phyloP scores from a whole-genome alignment of 1,140 invertebrate genomes.

The Panonychus citri region DNA sequence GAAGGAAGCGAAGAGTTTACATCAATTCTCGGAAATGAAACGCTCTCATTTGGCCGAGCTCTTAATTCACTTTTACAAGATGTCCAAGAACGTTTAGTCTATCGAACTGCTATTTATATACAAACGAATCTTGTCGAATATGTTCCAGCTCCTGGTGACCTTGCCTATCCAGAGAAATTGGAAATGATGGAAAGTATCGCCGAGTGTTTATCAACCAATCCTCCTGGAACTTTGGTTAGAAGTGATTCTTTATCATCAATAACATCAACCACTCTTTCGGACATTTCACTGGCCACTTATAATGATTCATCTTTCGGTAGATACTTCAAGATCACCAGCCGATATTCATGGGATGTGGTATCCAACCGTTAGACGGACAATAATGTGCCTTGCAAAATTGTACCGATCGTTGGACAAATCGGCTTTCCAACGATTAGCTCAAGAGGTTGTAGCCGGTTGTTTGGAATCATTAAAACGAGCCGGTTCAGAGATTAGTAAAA shows the following conservation, averaged over 20 bases:
- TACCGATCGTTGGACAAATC: slow-evolving; percentile 82
- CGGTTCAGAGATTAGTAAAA: slow-evolving; percentile 28
- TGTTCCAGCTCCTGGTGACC: slow-evolving; percentile 67
- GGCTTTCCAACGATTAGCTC: slow-evolving; percentile 86
- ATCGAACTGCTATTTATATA: slow-evolving; percentile 79
- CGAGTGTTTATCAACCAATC: slow-evolving; percentile 1
- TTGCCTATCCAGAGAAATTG: slow-evolving; percentile 90
- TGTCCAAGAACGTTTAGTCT: slow-evolving; percentile 85
- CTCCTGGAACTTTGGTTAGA: slow-evolving; percentile 3
- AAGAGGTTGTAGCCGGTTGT: slow-evolving; percentile 76
- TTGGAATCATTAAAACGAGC: slow-evolving; percentile 67
- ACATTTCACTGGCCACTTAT: slow-evolving; percentile 4
- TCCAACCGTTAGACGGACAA: slow-evolving; percentile 74
- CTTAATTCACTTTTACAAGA: slow-evolving; percentile 76
- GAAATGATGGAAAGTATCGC: slow-evolving; percentile 64
- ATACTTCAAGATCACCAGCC: slow-evolving; percentile 41
- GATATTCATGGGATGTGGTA: slow-evolving; percentile 99
- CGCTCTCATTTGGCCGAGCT: slow-evolving; percentile 57
- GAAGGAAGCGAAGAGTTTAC: slow-evolving; percentile 6
- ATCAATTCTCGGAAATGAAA: slow-evolving; percentile 20
- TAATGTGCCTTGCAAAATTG: slow-evolving; percentile 79
- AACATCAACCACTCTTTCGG: slow-evolving; percentile 8
- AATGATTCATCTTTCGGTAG: not conserved
- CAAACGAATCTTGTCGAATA: slow-evolving; percentile 70
- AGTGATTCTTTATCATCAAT: slow-evolving; percentile 14